Conservation (phyloP, 2,888 invertebrate genomes). For the Rhagophthalmus giganteus region DNA sequence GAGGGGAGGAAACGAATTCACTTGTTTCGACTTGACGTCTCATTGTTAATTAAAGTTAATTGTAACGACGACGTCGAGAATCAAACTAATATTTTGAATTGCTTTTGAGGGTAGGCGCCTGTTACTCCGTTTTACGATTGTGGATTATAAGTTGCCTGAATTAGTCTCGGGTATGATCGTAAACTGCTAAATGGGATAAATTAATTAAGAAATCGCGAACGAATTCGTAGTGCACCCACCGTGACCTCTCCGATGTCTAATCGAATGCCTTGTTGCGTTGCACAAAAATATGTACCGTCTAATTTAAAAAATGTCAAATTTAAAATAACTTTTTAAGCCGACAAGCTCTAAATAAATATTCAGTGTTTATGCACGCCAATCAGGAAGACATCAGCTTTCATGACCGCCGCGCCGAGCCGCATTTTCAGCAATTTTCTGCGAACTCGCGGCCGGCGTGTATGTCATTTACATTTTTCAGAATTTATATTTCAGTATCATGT, state of each 20-base stretch:
- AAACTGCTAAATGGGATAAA: slow-evolving; percentile 25
- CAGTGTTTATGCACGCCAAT: slow-evolving; percentile 7
- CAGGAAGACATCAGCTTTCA: too few relatives aligned
- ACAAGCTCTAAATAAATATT: slow-evolving; percentile 12
- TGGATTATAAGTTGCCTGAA: slow-evolving; percentile 25
- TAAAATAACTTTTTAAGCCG: too few relatives aligned
- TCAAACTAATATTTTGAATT: slow-evolving; percentile 40
- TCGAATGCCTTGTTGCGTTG: too few relatives aligned
- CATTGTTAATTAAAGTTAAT: slow-evolving; percentile 45
- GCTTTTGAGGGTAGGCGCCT: slow-evolving; percentile 23
- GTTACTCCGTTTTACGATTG: slow-evolving; percentile 30
- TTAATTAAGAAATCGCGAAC: slow-evolving; percentile 20
- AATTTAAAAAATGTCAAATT: too few relatives aligned
- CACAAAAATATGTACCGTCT: too few relatives aligned
- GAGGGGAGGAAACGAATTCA: slow-evolving; percentile 36
- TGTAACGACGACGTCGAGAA: slow-evolving; percentile 40
- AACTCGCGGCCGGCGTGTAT: neutral
- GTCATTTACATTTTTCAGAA: neutral
- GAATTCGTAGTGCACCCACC: neutral
- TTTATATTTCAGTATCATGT: slow-evolving; percentile 4
- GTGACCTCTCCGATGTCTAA: too few relatives aligned
- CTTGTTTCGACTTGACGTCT: slow-evolving; percentile 40
- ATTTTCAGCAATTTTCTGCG: slow-evolving; percentile 7
- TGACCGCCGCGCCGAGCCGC: neutral
- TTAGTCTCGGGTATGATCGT: slow-evolving; percentile 25